Evolutionary conservation across 2,888 invertebrate species (phyloP).

Genomic region (Cataglyphis cursor): DNA sequence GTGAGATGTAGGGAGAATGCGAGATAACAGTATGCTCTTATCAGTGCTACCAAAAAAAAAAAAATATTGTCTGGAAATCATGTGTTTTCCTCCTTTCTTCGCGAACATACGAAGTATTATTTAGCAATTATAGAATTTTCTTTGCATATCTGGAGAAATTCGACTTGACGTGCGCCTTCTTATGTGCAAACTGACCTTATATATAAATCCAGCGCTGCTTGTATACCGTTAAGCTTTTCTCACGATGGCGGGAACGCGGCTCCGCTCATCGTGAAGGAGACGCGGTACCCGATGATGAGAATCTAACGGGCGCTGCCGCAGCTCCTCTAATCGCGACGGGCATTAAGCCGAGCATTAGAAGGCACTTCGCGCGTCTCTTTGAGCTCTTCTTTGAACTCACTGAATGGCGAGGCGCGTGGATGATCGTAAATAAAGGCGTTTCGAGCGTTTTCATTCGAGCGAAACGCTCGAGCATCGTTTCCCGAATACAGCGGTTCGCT

Average conservation of each 20-base stretch:
- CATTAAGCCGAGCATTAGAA: slow-evolving; percentile 62
- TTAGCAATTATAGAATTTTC: slow-evolving; percentile 11
- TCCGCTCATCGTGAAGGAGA: slow-evolving; percentile 40
- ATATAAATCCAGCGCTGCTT: slow-evolving; percentile 52
- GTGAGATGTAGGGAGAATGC: background rate
- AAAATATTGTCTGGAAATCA: background rate
- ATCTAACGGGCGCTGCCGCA: slow-evolving; percentile 62
- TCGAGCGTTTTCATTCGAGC: slow-evolving; percentile 54
- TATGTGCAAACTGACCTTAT: slow-evolving; percentile 1
- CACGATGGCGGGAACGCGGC: slow-evolving; percentile 50
- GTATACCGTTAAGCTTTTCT: slow-evolving; percentile 57
- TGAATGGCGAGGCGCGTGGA: slow-evolving; percentile 55
- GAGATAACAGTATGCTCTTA: background rate
- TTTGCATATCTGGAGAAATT: slow-evolving; percentile 5
- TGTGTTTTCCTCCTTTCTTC: no score
- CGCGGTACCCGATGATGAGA: slow-evolving; percentile 60
- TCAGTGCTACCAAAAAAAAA: background rate
- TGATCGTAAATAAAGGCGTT: slow-evolving; percentile 57
- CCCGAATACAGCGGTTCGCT: slow-evolving; percentile 16
- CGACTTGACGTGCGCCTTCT: background rate
- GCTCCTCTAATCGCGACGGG: slow-evolving; percentile 62
- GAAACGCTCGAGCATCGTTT: slow-evolving; percentile 35
- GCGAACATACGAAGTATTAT: background rate
- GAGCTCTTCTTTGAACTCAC: slow-evolving; percentile 54
- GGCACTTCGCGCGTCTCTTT: slow-evolving; percentile 57